phyloP scores from a whole-genome alignment of 1,140 invertebrate genomes.

The Tetramorium parvispinum region DNA sequence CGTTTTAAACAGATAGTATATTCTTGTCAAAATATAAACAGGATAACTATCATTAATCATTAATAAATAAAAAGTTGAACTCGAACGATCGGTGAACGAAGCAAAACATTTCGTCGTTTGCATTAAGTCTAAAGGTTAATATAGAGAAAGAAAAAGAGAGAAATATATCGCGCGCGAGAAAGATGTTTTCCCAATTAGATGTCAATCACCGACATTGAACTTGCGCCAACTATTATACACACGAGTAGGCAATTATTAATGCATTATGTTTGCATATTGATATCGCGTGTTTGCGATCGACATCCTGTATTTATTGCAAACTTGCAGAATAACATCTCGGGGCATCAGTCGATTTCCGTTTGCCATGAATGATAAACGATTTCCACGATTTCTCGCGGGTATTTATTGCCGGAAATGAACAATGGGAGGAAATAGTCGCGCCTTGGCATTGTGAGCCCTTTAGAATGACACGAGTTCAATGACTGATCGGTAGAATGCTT shows the following conservation, averaged over 20 bases:
- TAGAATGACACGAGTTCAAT: constrained; percentile 37
- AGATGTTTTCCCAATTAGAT: background rate
- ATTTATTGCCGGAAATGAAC: background rate
- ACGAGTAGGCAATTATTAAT: background rate
- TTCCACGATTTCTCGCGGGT: background rate
- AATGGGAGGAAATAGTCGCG: background rate
- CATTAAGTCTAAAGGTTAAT: background rate
- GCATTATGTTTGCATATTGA: background rate
- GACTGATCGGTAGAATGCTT: constrained; percentile 25
- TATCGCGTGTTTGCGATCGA: constrained; percentile 7
- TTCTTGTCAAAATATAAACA: background rate
- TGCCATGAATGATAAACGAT: background rate
- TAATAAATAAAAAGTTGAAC: background rate
- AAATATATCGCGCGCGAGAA: background rate
- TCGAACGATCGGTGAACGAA: background rate
- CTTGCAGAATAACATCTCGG: background rate
- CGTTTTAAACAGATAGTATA: background rate
- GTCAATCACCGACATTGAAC: constrained; percentile 17
- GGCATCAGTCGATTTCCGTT: background rate
- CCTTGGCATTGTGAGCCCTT: constrained; percentile 14
- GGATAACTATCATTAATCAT: background rate
- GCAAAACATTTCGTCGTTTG: background rate
- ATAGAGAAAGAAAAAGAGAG: too few relatives aligned
- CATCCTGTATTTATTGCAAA: constrained; percentile 5
- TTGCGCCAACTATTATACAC: background rate